These are phyloP conservation scores for Trematocara marginatum DNA, from an alignment of 2,113 vertebrate species.

Conservation along the genomic window DNA sequence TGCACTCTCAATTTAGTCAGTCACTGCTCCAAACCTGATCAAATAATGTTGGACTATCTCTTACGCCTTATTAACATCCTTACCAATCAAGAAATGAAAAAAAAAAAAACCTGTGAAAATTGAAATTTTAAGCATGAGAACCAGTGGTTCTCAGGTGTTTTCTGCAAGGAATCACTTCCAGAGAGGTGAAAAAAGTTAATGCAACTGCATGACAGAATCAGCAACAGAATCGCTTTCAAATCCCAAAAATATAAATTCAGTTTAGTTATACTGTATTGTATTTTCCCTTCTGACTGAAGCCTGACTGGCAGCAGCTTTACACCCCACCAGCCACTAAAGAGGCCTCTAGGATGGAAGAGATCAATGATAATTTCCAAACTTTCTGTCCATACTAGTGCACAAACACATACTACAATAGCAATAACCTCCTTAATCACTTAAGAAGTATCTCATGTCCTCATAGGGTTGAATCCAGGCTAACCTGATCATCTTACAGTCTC, in stretches of 20 bases:
- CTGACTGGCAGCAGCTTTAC: not conserved
- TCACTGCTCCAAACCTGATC: not conserved
- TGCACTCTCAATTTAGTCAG: not conserved
- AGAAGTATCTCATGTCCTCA: not conserved
- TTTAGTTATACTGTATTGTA: not conserved
- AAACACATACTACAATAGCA: not conserved
- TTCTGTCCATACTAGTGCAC: not conserved
- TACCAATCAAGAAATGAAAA: not conserved
- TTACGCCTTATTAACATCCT: not conserved
- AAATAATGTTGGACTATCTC: not conserved
- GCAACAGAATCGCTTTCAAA: not conserved
- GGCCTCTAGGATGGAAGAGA: not conserved
- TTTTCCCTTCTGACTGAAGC: not conserved
- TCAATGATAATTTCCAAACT: not conserved
- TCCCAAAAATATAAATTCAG: not conserved
- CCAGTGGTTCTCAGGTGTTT: not conserved
- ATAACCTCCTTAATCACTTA: not conserved
- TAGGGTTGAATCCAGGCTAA: not conserved
- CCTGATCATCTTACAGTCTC: not conserved
- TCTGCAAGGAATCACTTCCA: not conserved
- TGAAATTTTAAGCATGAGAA: not conserved
- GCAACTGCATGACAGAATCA: not conserved
- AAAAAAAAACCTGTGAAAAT: not conserved
- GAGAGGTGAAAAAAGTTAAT: not conserved
- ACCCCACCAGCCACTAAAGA: not conserved